Evolutionary conservation across 2,797 vertebrate species (phyloP).

Genomic region (Pipistrellus pygmaeus): DNA sequence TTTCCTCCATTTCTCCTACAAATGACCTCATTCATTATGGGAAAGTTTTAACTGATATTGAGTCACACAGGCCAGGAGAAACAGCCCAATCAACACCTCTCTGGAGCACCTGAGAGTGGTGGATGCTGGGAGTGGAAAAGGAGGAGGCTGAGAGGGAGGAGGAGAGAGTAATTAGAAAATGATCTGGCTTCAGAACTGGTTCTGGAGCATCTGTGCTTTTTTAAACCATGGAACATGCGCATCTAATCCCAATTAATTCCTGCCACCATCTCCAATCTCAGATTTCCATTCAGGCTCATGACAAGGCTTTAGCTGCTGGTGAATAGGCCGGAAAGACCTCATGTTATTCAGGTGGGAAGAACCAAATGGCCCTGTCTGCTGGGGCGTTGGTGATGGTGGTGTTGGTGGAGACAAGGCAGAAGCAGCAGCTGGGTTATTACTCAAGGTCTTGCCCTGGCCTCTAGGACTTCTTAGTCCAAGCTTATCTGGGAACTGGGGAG

Average conservation of each 20-base stretch:
- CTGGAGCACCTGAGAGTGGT: conserved; percentile 14
- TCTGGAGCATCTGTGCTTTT: neutral
- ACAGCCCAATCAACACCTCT: conserved; percentile 57
- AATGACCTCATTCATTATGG: conserved; percentile 79
- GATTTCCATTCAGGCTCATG: conserved; percentile 29
- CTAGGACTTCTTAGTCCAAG: neutral
- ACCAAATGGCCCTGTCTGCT: neutral
- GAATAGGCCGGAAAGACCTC: neutral
- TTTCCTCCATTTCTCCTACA: conserved; percentile 12
- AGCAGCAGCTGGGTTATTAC: neutral
- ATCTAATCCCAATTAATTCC: conserved; percentile 59
- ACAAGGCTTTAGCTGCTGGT: conserved; percentile 7
- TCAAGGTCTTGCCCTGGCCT: neutral
- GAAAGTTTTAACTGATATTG: conserved; percentile 68
- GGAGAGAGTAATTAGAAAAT: neutral
- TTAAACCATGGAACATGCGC: neutral
- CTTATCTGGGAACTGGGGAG: neutral
- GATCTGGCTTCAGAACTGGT: neutral
- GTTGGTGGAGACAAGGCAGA: neutral
- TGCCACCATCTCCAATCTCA: conserved; percentile 63
- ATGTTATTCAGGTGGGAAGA: neutral
- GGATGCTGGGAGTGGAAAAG: neutral
- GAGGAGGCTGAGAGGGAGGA: neutral
- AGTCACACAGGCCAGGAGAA: conserved; percentile 67
- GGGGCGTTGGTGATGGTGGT: neutral